These are phyloP conservation scores for Glyphotaelius pellucidus DNA, from an alignment of 2,888 invertebrate species.

Conservation along the genomic window DNA sequence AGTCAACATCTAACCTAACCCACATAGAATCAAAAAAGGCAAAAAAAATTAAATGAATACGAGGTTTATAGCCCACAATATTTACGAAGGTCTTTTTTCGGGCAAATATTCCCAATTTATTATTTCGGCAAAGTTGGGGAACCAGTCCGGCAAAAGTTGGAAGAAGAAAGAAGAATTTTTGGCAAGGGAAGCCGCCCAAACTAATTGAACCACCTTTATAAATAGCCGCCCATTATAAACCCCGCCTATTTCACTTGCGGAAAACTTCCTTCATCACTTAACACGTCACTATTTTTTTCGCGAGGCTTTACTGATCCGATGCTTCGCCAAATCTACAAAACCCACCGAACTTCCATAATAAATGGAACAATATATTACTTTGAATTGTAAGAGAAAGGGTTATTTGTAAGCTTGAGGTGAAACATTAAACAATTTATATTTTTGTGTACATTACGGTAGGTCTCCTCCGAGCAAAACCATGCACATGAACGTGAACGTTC, in stretches of 20 bases:
- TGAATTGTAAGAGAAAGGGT: background rate
- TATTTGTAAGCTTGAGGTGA: background rate
- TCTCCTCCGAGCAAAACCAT: no score
- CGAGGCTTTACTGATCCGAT: background rate
- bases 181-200: slow-evolving; percentile 10
- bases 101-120: background rate
- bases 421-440: background rate
- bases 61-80: background rate
- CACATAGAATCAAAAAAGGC: background rate
- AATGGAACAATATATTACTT: background rate
- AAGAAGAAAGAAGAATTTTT: background rate
- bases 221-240: slow-evolving; percentile 12
- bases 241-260: slow-evolving; percentile 14
- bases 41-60: background rate
- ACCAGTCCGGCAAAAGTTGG: background rate
- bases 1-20: background rate
- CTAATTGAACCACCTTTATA: slow-evolving; percentile 27
- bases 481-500: no score
- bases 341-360: background rate
- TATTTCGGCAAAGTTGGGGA: background rate
- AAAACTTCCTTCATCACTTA: slow-evolving; percentile 4
- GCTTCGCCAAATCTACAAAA: background rate
- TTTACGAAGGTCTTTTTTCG: no score
- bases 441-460: no score
- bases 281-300: background rate